Base-by-base conservation (phyloP, 1,140 invertebrate species). In the Drosophila micromelanica region DNA sequence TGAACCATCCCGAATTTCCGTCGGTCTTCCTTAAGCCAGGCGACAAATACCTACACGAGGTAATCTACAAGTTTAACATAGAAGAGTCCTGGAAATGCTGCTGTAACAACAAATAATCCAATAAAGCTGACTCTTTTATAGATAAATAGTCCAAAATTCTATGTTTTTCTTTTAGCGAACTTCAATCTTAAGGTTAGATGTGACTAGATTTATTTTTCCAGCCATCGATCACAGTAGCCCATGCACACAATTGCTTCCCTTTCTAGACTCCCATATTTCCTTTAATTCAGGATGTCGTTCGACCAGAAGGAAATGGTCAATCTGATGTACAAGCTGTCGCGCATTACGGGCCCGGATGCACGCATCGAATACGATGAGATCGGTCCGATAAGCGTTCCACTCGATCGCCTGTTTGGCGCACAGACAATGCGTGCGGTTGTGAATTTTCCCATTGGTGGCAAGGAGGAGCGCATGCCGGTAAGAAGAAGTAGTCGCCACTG, bases 361-460 rank as follows among this genome's bases (percentile, higher is more conserved):
- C 93, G 97, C 32, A 92, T 95, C 65, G 98, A 99, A 93, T 94
- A 93, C 43, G 98, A 99, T 90, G 97, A 97, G 2, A 97, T 98
- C 93, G 98, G 98, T 12, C 96, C 98, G 90, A 91, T 99, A 4
- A 95, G 98, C 85, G 98, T 99, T 0, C 98, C 98, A 0, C 93
- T 94, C 55, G 95, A 98, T 86, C 98, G 96, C 91, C 96, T 98
- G 90, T 99, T 99, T 95, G 99, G 99, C 13, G 97, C 98, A 0
- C 98, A 99, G 92, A 99, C 99, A 32, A 95, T 98, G 56, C 92
- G 98, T 75, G 99, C 98, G 0, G 94, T 97, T 15, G 96, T 97
- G 91, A 99, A 99, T 92, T 99, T 99, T 93, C 96, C 98, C 3
- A 99, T 99, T 93, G 98, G 99, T 23, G 98, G 97, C 37, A 93